Conservation (phyloP, 2,888 invertebrate species). For the Tachina grossa region DNA sequence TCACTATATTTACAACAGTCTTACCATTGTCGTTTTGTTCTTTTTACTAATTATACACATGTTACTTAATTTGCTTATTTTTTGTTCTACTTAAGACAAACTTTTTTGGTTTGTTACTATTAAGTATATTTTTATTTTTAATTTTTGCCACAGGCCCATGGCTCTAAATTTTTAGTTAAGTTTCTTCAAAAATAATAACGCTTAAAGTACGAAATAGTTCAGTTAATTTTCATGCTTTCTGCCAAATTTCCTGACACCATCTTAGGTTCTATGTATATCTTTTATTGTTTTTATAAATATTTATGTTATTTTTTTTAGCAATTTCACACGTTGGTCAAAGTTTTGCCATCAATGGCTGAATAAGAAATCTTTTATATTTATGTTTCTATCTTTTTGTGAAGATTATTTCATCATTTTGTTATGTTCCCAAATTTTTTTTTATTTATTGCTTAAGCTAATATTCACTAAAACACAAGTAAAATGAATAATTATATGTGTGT, state of each 20-base stretch:
- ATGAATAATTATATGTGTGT: background rate
- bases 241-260: background rate
- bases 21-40: too few species aligned
- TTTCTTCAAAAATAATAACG: too few species aligned
- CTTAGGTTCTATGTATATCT: background rate
- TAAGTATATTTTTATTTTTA: too few species aligned
- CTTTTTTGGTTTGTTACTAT: too few species aligned
- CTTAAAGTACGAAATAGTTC: too few species aligned
- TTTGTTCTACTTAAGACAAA: too few species aligned
- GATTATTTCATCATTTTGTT: constrained; percentile 46
- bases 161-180: too few species aligned
- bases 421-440: background rate
- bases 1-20: too few species aligned
- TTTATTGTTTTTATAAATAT: background rate
- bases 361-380: constrained; percentile 15
- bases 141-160: too few species aligned
- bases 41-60: too few species aligned
- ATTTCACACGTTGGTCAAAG: constrained; percentile 54
- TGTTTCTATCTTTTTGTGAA: background rate
- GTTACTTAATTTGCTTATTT: too few species aligned
- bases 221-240: too few species aligned
- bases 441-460: constrained; percentile 1
- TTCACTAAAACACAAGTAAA: constrained; percentile 17
- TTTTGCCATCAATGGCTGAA: constrained; percentile 37
- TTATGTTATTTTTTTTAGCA: background rate